Base-by-base conservation (phyloP, 2,113 vertebrate genomes). In the Hippoglossus stenolepis region DNA sequence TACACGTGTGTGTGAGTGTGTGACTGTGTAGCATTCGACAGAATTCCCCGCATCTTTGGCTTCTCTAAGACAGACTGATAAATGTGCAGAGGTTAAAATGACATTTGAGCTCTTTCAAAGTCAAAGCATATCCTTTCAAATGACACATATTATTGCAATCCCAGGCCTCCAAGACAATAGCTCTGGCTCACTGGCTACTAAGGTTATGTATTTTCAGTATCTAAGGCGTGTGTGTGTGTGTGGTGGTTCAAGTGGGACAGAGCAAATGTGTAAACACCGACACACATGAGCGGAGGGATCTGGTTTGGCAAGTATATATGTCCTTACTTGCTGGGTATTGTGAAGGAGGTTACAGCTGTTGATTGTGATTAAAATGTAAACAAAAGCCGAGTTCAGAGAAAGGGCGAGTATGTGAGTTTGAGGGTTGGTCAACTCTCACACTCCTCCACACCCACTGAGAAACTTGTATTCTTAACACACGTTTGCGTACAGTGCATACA, bases 311-410 rank as follows among this genome's bases (percentile, higher is more conserved):
- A 93, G 93, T 91, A 90, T 89, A 85, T 90, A 86, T 91, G 92
- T 90, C 89, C 87, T 89, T 91, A 91, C 92, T 91, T 91, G 93
- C 88, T 89, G 73, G 85, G 87, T 89, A 94, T 91, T 93, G 92
- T 92, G 85, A 88, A 78, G 91, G 62, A 82, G 88, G 91, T 84
- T 90, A 91, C 91, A 86, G 90, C 89, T 92, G 90, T 92, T 95
- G 93, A 94, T 93, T 94, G 92, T 90, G 94, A 93, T 93, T 94
- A 76, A 86, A 91, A 94, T 93, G 93, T 93, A 94, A 94, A 94
- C 91, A 94, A 87, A 93, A 83, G 82, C 70, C 0, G 83, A 87
- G 92, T 94, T 93, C 91, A 91, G 80, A 72, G 75, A 88, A 65
- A 92, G 92, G 92, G 80, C 85, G 69, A 87, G 85, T 87, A 84